phyloP scores from a whole-genome alignment of 2,113 vertebrate species.

The Synodontis membranacea region DNA sequence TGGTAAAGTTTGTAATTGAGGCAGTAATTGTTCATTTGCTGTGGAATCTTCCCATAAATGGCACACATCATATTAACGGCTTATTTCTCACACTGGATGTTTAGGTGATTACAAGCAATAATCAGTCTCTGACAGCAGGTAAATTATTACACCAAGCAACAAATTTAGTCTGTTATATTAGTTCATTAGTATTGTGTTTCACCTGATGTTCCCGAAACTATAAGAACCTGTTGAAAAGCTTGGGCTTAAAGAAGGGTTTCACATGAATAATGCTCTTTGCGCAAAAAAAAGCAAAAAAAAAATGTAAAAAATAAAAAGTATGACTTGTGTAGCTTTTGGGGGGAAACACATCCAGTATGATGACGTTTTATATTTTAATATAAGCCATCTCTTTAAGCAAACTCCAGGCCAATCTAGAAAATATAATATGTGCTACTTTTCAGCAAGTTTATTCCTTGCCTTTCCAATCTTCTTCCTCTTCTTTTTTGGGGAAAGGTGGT shows the following conservation, averaged over 20 bases:
- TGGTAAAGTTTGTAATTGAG: not conserved
- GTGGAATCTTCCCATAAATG: too few relatives aligned
- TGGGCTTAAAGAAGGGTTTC: not conserved
- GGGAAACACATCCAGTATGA: not conserved
- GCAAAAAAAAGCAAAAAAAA: not conserved
- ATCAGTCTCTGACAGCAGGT: not conserved
- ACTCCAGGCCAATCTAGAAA: not conserved
- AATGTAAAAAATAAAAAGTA: not conserved
- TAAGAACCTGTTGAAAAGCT: not conserved
- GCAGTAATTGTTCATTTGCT: not conserved
- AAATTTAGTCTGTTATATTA: not conserved
- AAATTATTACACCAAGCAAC: not conserved
- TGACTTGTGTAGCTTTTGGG: not conserved
- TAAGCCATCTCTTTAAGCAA: not conserved
- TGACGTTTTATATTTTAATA: not conserved
- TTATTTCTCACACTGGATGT: not conserved
- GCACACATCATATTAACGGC: not conserved
- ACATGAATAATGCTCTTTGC: conserved; percentile 19
- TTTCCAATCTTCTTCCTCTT: not conserved
- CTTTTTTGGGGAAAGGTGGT: not conserved
- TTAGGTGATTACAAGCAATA: not conserved
- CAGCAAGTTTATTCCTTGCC: not conserved
- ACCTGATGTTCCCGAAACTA: conserved; percentile 7
- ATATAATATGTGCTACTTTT: not conserved
- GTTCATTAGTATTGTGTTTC: not conserved